Base-by-base conservation (phyloP, 2,797 vertebrate species). In the Acanthurus lineatus region DNA sequence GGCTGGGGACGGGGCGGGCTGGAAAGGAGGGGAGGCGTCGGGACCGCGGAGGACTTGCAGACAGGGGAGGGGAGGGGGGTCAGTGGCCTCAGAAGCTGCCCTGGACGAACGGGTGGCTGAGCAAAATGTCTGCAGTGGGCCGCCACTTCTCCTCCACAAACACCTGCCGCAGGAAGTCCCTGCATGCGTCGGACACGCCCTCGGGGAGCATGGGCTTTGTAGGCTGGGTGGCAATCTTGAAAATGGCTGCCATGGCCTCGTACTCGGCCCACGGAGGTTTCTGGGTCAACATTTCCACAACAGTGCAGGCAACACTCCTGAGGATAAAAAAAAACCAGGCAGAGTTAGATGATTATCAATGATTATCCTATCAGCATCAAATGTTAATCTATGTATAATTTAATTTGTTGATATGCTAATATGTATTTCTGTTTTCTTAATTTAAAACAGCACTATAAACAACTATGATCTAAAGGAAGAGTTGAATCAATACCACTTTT, bases 231-330 rank as follows among this genome's bases (percentile, higher is more conserved):
- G 97, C 97, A 0, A 98, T 98, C 85, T 98, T 98, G 88, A 98
- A 98, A 84, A 98, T 98, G 51, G 97, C 97, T 0, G 97, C 97
- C 97, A 98, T 98, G 79, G 97, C 97, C 92, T 98, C 97, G 0
- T 94, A 98, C 88, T 98, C 97, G 0, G 97, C 96, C 97, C 97
- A 98, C 0, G 97, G 97, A 0, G 97, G 97, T 78, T 98, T 98
- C 91, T 98, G 97, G 1, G 97, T 98, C 90, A 98, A 56, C 97
- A 98, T 98, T 88, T 98, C 97, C 81, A 98, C 97, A 47, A 98
- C 96, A 0, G 97, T 98, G 90, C 97, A 98, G 16, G 96, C 97
- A 47, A 97, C 95, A 8, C 97, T 97, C 97, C 97, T 98, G 85
- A 63, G 78, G 48, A 80, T 9, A 25, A 77, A 66, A 67, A 67